A percentile compares a stretch with the other conserved stretches of the same genome.
Evolutionary conservation across 2,113 vertebrate genomes (phyloP).

Genomic region (Ictidomys tridecemlineatus): DNA sequence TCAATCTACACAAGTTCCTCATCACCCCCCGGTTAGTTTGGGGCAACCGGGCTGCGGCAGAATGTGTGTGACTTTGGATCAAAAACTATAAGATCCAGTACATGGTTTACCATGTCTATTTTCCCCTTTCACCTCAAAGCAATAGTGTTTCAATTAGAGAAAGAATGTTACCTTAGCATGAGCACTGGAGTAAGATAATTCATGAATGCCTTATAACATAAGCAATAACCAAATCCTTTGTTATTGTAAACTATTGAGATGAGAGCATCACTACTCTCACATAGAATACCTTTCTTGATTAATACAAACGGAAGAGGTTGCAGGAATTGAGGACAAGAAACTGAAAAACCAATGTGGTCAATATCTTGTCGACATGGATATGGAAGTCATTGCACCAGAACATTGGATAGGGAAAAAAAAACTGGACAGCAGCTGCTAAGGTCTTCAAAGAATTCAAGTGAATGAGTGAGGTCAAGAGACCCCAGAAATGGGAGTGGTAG

Average conservation of each 20-base stretch:
- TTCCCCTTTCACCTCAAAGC: not conserved
- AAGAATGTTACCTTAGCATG: not conserved
- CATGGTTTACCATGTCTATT: not conserved
- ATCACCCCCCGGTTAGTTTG: too few species aligned
- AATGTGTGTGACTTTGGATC: not conserved
- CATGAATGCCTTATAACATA: not conserved
- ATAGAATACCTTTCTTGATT: not conserved
- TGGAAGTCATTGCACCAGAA: not conserved
- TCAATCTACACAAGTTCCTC: too few species aligned
- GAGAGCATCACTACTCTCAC: not conserved
- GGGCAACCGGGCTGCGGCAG: too few species aligned
- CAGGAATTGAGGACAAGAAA: not conserved
- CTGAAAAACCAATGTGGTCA: not conserved
- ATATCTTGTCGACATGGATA: not conserved
- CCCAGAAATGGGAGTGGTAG: accelerated
- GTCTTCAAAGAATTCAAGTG: not conserved
- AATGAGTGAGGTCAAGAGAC: not conserved
- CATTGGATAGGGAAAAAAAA: not conserved
- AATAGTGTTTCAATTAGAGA: not conserved
- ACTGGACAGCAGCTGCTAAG: not conserved
- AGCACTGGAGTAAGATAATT: not conserved
- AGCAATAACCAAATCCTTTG: not conserved
- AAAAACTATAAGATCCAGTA: not conserved
- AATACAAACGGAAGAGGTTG: not conserved
- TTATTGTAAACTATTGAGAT: not conserved